Base-by-base conservation (phyloP, 2,113 vertebrate species). In the Campylomormyrus numenius region DNA sequence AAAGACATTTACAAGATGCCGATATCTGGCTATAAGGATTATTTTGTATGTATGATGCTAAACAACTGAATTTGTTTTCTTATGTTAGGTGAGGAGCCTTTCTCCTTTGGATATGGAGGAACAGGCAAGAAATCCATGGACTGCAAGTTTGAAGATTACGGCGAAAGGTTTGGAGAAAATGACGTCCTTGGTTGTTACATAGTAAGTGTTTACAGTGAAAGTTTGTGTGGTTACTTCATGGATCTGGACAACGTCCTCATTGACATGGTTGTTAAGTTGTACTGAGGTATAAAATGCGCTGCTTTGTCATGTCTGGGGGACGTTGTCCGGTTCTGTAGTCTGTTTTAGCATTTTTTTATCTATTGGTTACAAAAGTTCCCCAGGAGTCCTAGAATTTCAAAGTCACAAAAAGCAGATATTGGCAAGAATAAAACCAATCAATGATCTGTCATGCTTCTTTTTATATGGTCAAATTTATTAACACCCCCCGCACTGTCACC, bases 21-120 rank as follows among this genome's bases (percentile, higher is more conserved):
- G 3, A 31, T 70, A 13, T 70, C 62, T 70, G 10, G 62, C 9
- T 70, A 31, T 83, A 42, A 11, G 46, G n/a, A 45, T 52, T 87
- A 19, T 39, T 35, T 31, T 31, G 15, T 52, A 13, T 52, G 2
- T n/a, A 39, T 50, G 24, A 39, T 15, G 66, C 24, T 48, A 35
- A 83, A 80, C 0, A 35, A 39, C 85, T 87, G 13, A 77, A 17
- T 27, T 62, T 1, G 0, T 50, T n/a, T 2, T 53, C 87, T 91
- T 85, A 5, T 89, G 62, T 52, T 86, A 97, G 97, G 97, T 0
- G 97, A 97, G 91, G 96, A 97, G 87, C 93, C 93, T 13, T 96
- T 96, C 88, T 97, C 97, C 9, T 97, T 95, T 5, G 97, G 96
- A 50, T 97, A 95, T 4, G 97, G 96, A 48, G 97, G 96, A 87